Evolutionary conservation across 2,113 vertebrate species (phyloP).

Genomic region (Microtus ochrogaster): DNA sequence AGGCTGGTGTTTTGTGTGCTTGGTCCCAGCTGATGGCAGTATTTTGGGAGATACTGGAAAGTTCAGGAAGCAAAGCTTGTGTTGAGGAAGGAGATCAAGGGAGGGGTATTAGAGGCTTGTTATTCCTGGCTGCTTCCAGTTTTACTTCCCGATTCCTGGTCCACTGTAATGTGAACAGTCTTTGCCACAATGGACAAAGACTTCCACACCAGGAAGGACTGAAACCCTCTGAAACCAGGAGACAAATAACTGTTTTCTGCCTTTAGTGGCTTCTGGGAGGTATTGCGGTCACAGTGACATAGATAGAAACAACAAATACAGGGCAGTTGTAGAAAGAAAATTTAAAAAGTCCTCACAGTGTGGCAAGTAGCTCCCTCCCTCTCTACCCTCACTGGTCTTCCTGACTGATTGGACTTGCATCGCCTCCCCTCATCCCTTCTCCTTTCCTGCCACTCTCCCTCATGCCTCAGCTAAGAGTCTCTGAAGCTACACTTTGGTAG

Average conservation of each 20-base stretch:
- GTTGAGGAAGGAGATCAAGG: not conserved
- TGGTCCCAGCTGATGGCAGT: not conserved
- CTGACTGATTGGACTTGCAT: not conserved
- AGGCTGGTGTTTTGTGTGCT: not conserved
- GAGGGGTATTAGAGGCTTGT: not conserved
- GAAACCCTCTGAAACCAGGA: not conserved
- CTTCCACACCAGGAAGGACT: not conserved
- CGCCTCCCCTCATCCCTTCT: not conserved
- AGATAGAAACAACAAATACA: not conserved
- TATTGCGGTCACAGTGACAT: not conserved
- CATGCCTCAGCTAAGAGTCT: not conserved
- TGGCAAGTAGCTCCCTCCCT: not conserved
- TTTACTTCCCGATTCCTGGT: not conserved
- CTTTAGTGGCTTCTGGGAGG: not conserved
- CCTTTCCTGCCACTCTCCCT: no score
- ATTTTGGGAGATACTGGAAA: not conserved
- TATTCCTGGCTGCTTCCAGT: not conserved
- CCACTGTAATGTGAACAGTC: not conserved
- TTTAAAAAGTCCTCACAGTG: not conserved
- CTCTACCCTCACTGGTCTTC: not conserved
- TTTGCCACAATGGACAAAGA: not conserved
- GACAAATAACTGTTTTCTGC: not conserved
- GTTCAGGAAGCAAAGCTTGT: not conserved
- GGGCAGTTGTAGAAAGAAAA: not conserved
- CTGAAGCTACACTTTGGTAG: not conserved